Evolutionary conservation across 2,113 vertebrate species (phyloP), one percentile per base, ranked within the genome.

Genomic region (Pedionomus torquatus): DNA sequence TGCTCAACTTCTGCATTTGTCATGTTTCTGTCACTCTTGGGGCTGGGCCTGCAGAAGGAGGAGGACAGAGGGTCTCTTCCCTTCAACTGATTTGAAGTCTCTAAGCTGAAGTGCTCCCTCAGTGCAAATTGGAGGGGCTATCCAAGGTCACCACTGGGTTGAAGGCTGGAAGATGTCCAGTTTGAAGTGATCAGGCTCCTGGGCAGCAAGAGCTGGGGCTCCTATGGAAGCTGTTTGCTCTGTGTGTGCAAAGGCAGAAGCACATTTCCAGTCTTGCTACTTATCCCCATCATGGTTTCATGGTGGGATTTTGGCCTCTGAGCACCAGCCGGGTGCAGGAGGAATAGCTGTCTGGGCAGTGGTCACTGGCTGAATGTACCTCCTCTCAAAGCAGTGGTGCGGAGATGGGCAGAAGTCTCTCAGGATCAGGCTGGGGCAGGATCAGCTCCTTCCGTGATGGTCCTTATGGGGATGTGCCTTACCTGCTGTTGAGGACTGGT

Each of bases 11-110:
- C 35, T 72, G 58, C 0, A 1, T 77, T 74, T 83, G 63, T 33
- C 28, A 20, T 1, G 0, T 43, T 72, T 60, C 82, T 72, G 14
- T 65, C 31, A 30, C 0, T 0, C 1, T 2, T 9, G 17, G 17
- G 24, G 16, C n/a, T 76, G 61, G 35, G 11, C 20, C 19, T 66
- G 37, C 19, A n/a, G 43, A 28, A 54, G 61, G 15, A 68, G 37
- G 7, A 63, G 19, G 13, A 18, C n/a, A 43, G 65, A 75, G 23
- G 12, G 9, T 55, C 15, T 71, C 6, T 10, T 82, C 17, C 20
- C 21, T 81, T 72, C 17, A 8, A 3, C n/a, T 66, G n/a, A 3
- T 87, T 31, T 19, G 28, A 19, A 46, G 35, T 18, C 28, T 51
- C 26, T 2, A 2, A 4, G 5, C 17, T 41, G 41, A 31, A 46